phyloP scores from a whole-genome alignment of 2,797 vertebrate species.

The Pampus argenteus region DNA sequence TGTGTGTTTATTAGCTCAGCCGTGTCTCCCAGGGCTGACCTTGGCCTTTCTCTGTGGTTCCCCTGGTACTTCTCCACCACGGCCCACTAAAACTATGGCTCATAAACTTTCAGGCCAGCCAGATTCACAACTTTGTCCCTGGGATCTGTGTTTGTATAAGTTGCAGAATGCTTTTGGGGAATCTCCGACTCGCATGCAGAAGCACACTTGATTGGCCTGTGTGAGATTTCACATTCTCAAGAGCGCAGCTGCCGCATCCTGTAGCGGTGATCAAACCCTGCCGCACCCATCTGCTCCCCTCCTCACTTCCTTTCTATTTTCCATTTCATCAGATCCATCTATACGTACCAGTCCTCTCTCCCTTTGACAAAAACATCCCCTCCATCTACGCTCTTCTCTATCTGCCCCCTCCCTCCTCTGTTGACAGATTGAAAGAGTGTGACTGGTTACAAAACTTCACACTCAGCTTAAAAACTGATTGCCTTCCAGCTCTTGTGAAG shows the following conservation, averaged over 20 bases:
- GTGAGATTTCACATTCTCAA: constrained; percentile 64
- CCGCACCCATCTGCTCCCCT: constrained; percentile 52
- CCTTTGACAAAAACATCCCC: constrained; percentile 53
- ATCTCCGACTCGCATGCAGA: constrained; percentile 61
- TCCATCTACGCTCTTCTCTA: constrained; percentile 28
- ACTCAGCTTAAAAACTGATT: constrained; percentile 41
- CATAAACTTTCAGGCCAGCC: constrained; percentile 61
- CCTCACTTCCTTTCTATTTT: constrained; percentile 46
- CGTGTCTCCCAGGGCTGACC: constrained; percentile 57
- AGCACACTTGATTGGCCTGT: constrained; percentile 57
- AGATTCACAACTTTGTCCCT: constrained; percentile 47
- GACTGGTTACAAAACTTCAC: constrained; percentile 51
- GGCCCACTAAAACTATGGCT: constrained; percentile 58
- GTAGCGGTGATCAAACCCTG: constrained; percentile 53
- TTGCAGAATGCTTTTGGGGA: constrained; percentile 56
- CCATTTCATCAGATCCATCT: constrained; percentile 52
- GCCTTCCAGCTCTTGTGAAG: constrained; percentile 30
- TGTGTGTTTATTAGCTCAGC: constrained; percentile 76
- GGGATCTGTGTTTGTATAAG: constrained; percentile 60
- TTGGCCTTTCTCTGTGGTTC: constrained; percentile 57
- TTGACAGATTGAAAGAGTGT: constrained; percentile 56
- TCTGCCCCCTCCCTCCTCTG: constrained; percentile 22
- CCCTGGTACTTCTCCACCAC: constrained; percentile 48
- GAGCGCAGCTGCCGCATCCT: constrained; percentile 67
- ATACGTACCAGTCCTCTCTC: constrained; percentile 41